Evolutionary conservation across 2,113 vertebrate species (phyloP), one percentile per base, ranked within the genome.

Genomic region (Misgurnus anguillicaudatus): DNA sequence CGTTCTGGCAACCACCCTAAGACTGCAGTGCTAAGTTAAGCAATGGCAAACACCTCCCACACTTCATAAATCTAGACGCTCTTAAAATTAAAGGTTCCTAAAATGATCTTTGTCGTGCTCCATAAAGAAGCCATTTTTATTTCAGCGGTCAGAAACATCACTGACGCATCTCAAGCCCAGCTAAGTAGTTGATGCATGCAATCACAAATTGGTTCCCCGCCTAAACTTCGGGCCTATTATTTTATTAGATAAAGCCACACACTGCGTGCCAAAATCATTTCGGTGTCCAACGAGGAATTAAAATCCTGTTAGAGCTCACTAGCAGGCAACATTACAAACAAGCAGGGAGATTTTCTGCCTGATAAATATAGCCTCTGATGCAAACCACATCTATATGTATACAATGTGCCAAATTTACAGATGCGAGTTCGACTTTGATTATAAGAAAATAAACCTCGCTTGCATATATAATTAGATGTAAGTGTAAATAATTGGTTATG

Each of bases 381-480:
- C 38, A 65, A 83, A 71, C 69, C 61, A 74, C 57, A 77, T 63
- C 61, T 71, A 74, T 31, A 77, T 0, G 17, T 31, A 10, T 19
- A 9, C 8, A 31, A 73, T 13, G 19, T 39, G 71, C 16, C 64
- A 69, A 72, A 68, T 62, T 13, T 62, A 36, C 31, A 24, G 69
- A 63, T 80, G 41, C 61, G 57, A 75, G 47, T 72, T 61, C 17
- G 63, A 57, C 24, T 65, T 31, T 31, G 65, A 57, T 78, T 75
- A 58, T 17, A 60, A 81, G n/a, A 58, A 70, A 66, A 75, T 70
- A 78, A 81, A 79, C 87, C 87, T 83, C 83, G 87, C 89, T 90
- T 91, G 89, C 90, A 91, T 92, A 89, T 92, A 89, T 91, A 93
- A 93, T 92, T 91, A 90, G 89, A 91, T 91, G 90, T 88, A 90